These are phyloP conservation scores for Rhinoptilus africanus DNA, from an alignment of 2,113 vertebrate species.

Conservation along the genomic window DNA sequence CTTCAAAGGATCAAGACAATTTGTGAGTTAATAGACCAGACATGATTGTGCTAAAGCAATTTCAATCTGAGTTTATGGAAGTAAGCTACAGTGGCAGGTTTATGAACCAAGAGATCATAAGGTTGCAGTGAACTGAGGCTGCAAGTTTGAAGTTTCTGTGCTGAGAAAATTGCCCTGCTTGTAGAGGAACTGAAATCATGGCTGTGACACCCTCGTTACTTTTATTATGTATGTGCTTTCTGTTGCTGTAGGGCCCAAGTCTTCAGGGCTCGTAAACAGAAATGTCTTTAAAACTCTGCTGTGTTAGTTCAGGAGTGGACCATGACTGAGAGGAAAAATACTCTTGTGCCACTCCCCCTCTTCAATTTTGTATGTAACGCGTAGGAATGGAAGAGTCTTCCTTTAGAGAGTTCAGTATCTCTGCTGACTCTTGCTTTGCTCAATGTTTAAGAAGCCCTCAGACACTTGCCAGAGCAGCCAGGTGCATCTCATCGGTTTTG, in stretches of 20 bases:
- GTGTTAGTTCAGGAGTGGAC: background rate
- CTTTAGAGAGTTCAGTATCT: background rate
- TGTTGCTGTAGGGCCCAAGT: background rate
- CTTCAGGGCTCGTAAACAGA: background rate
- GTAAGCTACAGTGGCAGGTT: slow-evolving; percentile 35
- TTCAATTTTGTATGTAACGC: accelerated
- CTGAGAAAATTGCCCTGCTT: slow-evolving; percentile 34
- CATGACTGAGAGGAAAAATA: background rate
- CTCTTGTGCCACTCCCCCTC: background rate
- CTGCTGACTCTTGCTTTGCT: background rate
- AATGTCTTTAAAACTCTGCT: background rate
- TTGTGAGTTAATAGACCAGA: slow-evolving; percentile 56
- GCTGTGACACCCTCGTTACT: background rate
- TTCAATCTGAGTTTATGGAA: slow-evolving; percentile 44
- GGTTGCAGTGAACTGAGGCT: slow-evolving; percentile 17
- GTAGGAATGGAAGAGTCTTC: background rate
- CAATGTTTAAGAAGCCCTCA: background rate
- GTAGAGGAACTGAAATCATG: background rate
- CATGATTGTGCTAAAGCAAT: slow-evolving; percentile 42
- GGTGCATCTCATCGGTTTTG: background rate
- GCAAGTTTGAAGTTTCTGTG: background rate
- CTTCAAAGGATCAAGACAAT: slow-evolving; percentile 41
- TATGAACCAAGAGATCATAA: slow-evolving; percentile 54
- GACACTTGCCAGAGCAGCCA: background rate
- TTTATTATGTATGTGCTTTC: background rate